Evolutionary conservation across 2,797 vertebrate genomes (phyloP).

Genomic region (Syndactyla subalaris): DNA sequence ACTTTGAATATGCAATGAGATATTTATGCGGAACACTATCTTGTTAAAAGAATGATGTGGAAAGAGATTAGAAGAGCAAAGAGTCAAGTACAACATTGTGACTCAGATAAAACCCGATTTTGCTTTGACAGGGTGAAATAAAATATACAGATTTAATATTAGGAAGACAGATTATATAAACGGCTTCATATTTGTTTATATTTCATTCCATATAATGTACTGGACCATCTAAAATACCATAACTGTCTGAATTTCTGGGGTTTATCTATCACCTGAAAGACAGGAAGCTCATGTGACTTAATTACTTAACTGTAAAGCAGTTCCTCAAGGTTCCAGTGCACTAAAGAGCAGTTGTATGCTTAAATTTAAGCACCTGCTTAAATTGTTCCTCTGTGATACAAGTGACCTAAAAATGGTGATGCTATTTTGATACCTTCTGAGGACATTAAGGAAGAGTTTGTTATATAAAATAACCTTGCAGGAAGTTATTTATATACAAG

Average conservation of each 20-base stretch:
- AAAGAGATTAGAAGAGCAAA: background rate
- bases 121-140: background rate
- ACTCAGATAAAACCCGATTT: background rate
- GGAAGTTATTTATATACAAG: conserved; percentile 36
- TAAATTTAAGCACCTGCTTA: background rate
- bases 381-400: background rate
- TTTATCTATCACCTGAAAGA: background rate
- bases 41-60: background rate
- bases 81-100: background rate
- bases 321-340: background rate
- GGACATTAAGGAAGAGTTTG: background rate
- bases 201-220: background rate
- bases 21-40: background rate
- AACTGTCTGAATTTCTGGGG: background rate
- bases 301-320: background rate
- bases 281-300: background rate
- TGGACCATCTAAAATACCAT: background rate
- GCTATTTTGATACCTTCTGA: conserved; percentile 26
- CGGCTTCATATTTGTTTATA: background rate
- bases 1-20: background rate
- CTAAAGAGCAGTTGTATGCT: background rate
- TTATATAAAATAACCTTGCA: conserved; percentile 28
- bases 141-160: background rate
- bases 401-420: conserved; percentile 19
- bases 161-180: background rate